Evolutionary conservation across 2,113 vertebrate genomes (phyloP).

Genomic region (Ammodytes marinus): DNA sequence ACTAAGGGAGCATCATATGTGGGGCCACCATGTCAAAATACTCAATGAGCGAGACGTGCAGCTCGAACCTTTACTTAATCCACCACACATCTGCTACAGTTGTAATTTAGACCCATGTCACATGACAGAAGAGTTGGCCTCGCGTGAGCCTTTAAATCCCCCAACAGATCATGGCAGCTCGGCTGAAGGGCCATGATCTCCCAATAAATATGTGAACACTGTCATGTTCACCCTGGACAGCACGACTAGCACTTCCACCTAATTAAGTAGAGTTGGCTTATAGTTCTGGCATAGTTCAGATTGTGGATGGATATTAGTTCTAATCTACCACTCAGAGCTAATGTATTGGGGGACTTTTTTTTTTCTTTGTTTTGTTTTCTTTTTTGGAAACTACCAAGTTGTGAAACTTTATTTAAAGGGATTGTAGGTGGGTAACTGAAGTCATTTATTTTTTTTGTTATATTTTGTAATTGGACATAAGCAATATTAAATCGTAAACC

Average conservation of each 20-base stretch:
- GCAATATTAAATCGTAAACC: slow-evolving; percentile 18
- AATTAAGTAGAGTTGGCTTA: background rate
- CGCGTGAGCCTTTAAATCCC: slow-evolving; percentile 50
- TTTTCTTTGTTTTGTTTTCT: background rate
- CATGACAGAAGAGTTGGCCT: slow-evolving; percentile 42
- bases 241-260: background rate
- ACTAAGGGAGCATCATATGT: slow-evolving; percentile 52
- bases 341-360: background rate
- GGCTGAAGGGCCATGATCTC: slow-evolving; percentile 7
- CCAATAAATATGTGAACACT: slow-evolving; percentile 13
- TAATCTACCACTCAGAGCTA: background rate
- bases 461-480: background rate
- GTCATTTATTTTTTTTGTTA: slow-evolving; percentile 1
- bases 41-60: slow-evolving; percentile 45
- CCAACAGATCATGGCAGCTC: slow-evolving; percentile 38
- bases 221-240: background rate
- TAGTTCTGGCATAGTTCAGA: background rate
- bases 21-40: slow-evolving; percentile 34
- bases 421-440: background rate
- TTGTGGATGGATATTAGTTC: background rate
- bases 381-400: background rate
- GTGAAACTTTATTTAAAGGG: background rate
- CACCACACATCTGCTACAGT: slow-evolving; percentile 68
- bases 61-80: slow-evolving; percentile 68
- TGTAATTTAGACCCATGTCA: slow-evolving; percentile 66